Base-by-base conservation (phyloP, 2,888 invertebrate species). In the Pyrochroa serraticornis region DNA sequence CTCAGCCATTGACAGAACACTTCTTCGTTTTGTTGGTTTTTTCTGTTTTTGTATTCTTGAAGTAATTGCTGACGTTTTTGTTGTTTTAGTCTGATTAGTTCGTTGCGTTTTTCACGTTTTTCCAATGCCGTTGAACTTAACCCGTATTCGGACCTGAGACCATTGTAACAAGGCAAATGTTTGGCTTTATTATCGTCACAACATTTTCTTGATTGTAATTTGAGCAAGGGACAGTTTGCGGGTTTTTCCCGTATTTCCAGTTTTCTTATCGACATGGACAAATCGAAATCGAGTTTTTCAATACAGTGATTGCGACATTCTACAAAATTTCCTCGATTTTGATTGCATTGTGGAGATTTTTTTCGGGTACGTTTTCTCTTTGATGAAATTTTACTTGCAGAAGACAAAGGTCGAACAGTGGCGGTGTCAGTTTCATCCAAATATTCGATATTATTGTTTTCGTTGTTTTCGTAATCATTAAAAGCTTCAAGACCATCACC, bases 1-100 rank as follows among this genome's bases (percentile, higher is more conserved):
- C 80, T 80, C 43, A 84, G 71, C 84, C 84, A 84, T 32, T 81
- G 82, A 41, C 80, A 80, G 54, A 84, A 84, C 38, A 83, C 82
- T 36, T 79, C 74, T 68, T 84, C 84, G 69, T 84, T 84, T 59
- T 83, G 75, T 65, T 77, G 71, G 13, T 74, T 70, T 56, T 71
- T 75, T 50, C 74, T 62, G 39, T 66, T 63, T 51, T 71, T 72
- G 60, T 75, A 77, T 55, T 77, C 77, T 42, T 74, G 81, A 49
- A 81, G 73, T 70, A 82, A 76, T 70, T 80, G 78, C 36, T 75
- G 75, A 7, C 79, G 73, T 62, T 81, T 79, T 43, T 79, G 72
- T 67, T 82, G 80, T 43, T 76, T 78, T 30, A 79, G 70, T 60
- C 76, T 78, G 2, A 80, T 63, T 12, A 76, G 71, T 39, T 80